Conservation (phyloP, 1,140 invertebrate species). For the Drosophila ananassae region DNA sequence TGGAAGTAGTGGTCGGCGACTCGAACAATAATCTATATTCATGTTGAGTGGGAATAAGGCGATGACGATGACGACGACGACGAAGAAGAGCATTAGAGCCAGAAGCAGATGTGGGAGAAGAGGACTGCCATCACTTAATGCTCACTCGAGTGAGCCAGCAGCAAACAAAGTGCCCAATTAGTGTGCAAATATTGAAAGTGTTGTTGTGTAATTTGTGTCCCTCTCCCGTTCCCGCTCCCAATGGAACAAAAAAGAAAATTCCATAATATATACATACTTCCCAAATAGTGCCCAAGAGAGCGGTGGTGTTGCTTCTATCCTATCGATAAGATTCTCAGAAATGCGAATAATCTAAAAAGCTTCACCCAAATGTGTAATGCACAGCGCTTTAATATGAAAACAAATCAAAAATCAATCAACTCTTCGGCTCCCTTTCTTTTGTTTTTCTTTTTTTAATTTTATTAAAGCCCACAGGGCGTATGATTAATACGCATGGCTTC, state of each 20-base stretch:
- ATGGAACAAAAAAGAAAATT: slow-evolving; percentile 17
- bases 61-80: slow-evolving; percentile 6
- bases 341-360: slow-evolving; percentile 1
- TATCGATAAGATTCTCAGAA: slow-evolving; percentile 43
- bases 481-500: slow-evolving; percentile 34
- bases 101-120: slow-evolving; percentile 6
- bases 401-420: slow-evolving; percentile 43
- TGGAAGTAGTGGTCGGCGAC: slow-evolving; percentile 17
- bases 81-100: slow-evolving; percentile 8
- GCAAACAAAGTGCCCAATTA: slow-evolving; percentile 73
- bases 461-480: slow-evolving; percentile 20
- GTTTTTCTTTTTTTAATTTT: neutral
- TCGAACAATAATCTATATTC: slow-evolving; percentile 75
- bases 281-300: slow-evolving; percentile 28
- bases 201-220: slow-evolving; percentile 46
- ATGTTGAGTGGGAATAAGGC: slow-evolving; percentile 43
- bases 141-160: slow-evolving; percentile 45
- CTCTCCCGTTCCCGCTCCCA: slow-evolving; percentile 5
- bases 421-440: neutral
- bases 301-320: neutral
- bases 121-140: slow-evolving; percentile 51
- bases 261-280: neutral
- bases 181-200: slow-evolving; percentile 80
- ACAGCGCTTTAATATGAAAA: slow-evolving; percentile 24
- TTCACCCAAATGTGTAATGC: slow-evolving; percentile 25